phyloP scores from a whole-genome alignment of 1,140 invertebrate species.

The Sarcophaga bullata region DNA sequence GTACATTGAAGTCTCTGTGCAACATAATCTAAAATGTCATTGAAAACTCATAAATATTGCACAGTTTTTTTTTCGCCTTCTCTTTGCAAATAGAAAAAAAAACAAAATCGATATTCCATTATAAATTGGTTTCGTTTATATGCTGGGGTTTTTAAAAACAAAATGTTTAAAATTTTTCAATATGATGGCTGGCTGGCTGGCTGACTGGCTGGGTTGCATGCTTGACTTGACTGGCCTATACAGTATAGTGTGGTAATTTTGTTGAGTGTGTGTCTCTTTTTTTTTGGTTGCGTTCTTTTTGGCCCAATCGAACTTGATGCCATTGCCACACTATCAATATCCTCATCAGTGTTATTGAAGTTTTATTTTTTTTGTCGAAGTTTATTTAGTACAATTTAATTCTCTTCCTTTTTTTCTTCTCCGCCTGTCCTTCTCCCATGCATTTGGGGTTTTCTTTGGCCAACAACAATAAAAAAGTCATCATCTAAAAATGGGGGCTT shows the following conservation, averaged over 20 bases:
- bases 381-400: constrained; percentile 23
- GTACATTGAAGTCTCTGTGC: no score
- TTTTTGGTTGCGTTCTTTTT: neutral
- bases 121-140: neutral
- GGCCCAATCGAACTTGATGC: constrained; percentile 11
- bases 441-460: neutral
- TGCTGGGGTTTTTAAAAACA: neutral
- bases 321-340: constrained; percentile 40
- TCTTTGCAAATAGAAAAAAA: no score
- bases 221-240: no score
- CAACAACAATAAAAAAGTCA: constrained; percentile 8
- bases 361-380: constrained; percentile 10
- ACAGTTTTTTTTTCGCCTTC: neutral
- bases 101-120: no score
- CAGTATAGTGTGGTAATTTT: neutral
- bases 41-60: constrained; percentile 4
- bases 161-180: neutral
- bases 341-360: constrained; percentile 39
- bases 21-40: neutral
- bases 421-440: no score
- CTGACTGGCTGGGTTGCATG: no score
- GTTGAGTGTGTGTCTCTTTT: neutral
- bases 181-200: neutral
- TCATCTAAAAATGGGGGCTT: constrained; percentile 37
- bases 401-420: neutral